These are phyloP conservation scores for Vanacampus margaritifer DNA, from an alignment of 2,113 vertebrate species.

Conservation along the genomic window DNA sequence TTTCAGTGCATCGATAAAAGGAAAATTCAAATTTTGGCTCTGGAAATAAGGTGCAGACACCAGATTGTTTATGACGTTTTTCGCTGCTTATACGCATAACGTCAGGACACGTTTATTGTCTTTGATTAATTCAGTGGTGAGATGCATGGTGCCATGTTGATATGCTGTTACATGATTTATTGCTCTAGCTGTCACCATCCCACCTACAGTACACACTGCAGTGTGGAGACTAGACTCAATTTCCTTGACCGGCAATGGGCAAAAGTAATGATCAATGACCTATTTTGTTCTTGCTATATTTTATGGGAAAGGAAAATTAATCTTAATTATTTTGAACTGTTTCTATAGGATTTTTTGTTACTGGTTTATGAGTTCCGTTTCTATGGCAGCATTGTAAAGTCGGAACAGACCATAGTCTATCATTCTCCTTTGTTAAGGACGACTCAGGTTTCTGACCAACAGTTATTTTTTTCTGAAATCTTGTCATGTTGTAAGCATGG, in stretches of 20 bases:
- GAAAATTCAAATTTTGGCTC: too few relatives aligned
- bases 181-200: background rate
- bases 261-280: background rate
- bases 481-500: background rate
- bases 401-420: too few relatives aligned
- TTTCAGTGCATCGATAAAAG: too few relatives aligned
- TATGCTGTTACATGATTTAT: background rate
- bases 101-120: background rate
- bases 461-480: too few relatives aligned
- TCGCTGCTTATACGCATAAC: background rate
- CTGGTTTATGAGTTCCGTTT: background rate
- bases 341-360: background rate
- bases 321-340: background rate
- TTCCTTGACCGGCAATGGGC: background rate
- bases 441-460: too few relatives aligned
- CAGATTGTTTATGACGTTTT: background rate
- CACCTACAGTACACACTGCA: background rate
- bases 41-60: background rate
- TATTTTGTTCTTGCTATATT: background rate
- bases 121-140: background rate
- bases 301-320: background rate
- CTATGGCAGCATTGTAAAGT: background rate
- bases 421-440: too few relatives aligned
- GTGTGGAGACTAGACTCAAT: background rate
- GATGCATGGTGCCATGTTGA: background rate